These are phyloP conservation scores for Mastomys coucha DNA, from an alignment of 2,113 vertebrate genomes.

Conservation along the genomic window DNA sequence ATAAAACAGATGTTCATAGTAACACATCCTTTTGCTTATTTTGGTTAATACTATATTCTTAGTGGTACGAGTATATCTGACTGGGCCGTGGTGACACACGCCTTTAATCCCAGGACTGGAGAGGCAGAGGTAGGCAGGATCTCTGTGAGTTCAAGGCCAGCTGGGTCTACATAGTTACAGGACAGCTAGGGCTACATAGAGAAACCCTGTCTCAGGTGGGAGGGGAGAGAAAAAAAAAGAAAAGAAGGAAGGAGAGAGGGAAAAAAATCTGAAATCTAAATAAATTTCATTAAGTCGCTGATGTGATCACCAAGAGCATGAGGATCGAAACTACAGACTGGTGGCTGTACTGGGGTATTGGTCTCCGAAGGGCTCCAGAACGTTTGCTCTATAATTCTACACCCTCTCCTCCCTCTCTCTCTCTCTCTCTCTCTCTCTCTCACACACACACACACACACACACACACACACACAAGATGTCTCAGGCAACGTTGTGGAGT, in stretches of 20 bases:
- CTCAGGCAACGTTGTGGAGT: background rate
- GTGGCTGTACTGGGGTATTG: constrained; percentile 31
- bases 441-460: too few relatives aligned
- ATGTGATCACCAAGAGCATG: background rate
- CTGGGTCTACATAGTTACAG: background rate
- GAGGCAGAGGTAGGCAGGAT: too few relatives aligned
- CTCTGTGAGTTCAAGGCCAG: too few relatives aligned
- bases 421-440: background rate
- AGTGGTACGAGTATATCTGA: background rate
- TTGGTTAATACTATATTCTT: background rate
- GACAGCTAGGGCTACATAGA: background rate
- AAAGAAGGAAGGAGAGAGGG: background rate
- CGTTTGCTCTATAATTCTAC: background rate
- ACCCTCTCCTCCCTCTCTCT: background rate
- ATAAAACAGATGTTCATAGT: too few relatives aligned
- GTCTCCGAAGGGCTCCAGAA: background rate
- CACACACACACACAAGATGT: too few relatives aligned
- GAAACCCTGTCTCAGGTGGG: background rate
- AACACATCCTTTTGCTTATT: constrained; percentile 36
- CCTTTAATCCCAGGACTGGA: too few relatives aligned
- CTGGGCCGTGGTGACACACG: too few relatives aligned
- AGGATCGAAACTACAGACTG: background rate
- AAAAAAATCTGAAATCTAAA: background rate
- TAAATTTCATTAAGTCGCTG: constrained; percentile 37
- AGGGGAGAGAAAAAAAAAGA: background rate